Evolutionary conservation across 2,113 vertebrate species (phyloP).

Genomic region (Passer montanus): DNA sequence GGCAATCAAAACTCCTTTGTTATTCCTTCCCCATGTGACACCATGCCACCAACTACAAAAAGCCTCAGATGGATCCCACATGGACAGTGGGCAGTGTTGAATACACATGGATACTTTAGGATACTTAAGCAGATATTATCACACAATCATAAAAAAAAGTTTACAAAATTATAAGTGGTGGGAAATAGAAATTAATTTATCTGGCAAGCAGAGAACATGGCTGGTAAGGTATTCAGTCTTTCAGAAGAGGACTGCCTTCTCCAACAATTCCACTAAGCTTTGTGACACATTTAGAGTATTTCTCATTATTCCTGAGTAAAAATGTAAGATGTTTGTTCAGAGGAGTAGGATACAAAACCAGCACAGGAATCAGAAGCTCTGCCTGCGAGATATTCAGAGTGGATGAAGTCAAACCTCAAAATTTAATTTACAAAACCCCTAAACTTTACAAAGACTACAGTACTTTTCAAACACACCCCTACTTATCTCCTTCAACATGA

Average conservation of each 20-base stretch:
- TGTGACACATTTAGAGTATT: not conserved
- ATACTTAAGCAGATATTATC: not conserved
- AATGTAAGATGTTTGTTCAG: not conserved
- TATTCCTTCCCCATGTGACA: not conserved
- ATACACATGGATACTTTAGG: not conserved
- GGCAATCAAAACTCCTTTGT: not conserved
- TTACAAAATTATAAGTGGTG: not conserved
- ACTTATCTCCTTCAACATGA: not conserved
- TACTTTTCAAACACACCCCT: not conserved
- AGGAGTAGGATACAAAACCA: not conserved
- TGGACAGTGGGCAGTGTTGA: rapidly evolving
- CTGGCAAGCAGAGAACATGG: not conserved
- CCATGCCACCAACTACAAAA: rapidly evolving
- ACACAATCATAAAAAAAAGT: not conserved
- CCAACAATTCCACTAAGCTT: not conserved
- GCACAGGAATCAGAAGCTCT: not conserved
- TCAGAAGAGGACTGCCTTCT: not conserved
- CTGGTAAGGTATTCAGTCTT: not conserved
- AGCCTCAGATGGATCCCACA: not conserved
- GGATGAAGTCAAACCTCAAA: not conserved
- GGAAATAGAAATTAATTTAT: not conserved
- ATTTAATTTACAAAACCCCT: not conserved
- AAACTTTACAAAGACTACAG: not conserved
- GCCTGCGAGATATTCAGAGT: not conserved
- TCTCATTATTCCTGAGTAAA: not conserved